A percentile compares a stretch with the other conserved stretches of the same genome.
These are phyloP conservation scores for Sardinella longiceps DNA, from an alignment of 2,797 vertebrate genomes.

Conservation along the genomic window DNA sequence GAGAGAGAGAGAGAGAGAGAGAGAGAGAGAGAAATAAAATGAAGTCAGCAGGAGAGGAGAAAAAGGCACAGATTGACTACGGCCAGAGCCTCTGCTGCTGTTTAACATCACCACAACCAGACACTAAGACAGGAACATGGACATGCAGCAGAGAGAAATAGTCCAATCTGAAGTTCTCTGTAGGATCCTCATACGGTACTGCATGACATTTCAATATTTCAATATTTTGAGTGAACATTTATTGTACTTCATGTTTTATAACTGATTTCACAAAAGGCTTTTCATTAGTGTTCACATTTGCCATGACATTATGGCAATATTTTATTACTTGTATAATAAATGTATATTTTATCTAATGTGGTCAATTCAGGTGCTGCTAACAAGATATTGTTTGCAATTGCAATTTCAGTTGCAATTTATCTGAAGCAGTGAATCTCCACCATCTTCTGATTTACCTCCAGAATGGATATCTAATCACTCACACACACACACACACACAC, in stretches of 20 bases:
- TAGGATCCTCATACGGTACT: background rate
- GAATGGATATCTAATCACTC: background rate
- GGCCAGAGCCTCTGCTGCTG: background rate
- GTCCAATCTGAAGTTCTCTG: background rate
- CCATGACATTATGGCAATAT: background rate
- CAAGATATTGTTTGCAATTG: background rate
- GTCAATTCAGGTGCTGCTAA: background rate
- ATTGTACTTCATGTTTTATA: no score
- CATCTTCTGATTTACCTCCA: background rate
- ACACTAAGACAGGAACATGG: background rate
- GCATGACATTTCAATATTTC: background rate
- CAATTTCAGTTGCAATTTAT: background rate
- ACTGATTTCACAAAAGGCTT: background rate
- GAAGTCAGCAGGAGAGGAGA: conserved; percentile 11
- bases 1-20: background rate
- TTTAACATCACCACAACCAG: background rate
- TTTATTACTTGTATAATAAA: background rate
- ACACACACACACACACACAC: background rate
- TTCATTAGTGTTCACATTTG: background rate
- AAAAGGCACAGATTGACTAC: background rate
- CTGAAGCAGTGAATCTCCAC: background rate
- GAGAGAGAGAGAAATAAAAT: background rate
- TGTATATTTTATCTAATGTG: background rate
- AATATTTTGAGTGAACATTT: background rate
- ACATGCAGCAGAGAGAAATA: background rate